Evolutionary conservation across 2,888 invertebrate species (phyloP), one percentile per base, ranked within the genome.

Genomic region (Philhelius pedissequus): DNA sequence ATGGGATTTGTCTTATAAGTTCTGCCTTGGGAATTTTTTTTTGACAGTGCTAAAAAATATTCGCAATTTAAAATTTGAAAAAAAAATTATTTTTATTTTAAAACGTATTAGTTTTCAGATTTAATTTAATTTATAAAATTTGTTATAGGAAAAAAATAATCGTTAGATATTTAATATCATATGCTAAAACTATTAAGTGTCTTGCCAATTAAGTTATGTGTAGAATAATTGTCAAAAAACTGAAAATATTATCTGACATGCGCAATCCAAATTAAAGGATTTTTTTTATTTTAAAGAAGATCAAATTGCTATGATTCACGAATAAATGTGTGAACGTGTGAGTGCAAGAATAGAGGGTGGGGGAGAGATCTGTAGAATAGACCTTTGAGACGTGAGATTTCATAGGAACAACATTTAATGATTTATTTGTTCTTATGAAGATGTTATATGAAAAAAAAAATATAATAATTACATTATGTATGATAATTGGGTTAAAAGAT

Each of bases 221-320:
- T 6, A 22, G 45, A 2, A 20, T 4, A 25, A 25, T 48, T n/a
- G 13, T 13, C n/a, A n/a, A 5, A 13, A 48, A 2, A 0, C 4
- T 4, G 20, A 11, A 4, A 13, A 35, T 35, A 35, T 56, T 7
- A 32, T 56, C 4, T 1, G 54, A 13, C 30, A 32, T 56, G 35
- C 56, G 56, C 56, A 3, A 35, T 56, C 0, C 0, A n/a, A 20
- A 2, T 2, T 5, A 22, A 45, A 48, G 13, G 22, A 25, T 48
- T 25, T 25, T n/a, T 22, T 18, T 9, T 15, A 9, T 1, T 1
- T 43, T 7, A 18, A 18, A n/a, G n/a, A 30, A 32, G 56, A 56
- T 56, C 56, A 20, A 35, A 56, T 56, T 56, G 56, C 56, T 20
- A 35, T 56, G 56, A 56, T 13, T 56, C 54, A 56, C 8, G n/a